Conservation (phyloP, 1,140 invertebrate species). For the Catajapyx aquilonaris region DNA sequence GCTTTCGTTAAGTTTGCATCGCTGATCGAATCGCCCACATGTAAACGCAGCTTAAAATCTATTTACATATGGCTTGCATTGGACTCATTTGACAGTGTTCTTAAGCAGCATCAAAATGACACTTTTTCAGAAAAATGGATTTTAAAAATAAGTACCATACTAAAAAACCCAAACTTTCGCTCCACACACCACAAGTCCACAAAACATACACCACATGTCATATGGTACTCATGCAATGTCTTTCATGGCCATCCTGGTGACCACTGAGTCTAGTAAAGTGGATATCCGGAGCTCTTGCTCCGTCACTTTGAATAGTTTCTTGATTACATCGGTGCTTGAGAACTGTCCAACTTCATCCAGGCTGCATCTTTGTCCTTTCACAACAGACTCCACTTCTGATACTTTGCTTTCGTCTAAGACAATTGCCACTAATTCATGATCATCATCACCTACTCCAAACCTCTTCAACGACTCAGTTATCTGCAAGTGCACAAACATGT, state of each 20-base stretch:
- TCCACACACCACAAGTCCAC: too few relatives aligned
- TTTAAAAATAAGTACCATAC: too few relatives aligned
- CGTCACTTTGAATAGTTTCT: constrained; percentile 32
- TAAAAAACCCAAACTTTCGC: too few relatives aligned
- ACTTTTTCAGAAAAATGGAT: too few relatives aligned
- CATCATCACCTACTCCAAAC: constrained; percentile 35
- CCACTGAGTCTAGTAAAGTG: constrained; percentile 28
- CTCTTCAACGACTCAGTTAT: constrained; percentile 37
- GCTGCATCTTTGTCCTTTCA: constrained; percentile 26
- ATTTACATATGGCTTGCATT: too few relatives aligned
- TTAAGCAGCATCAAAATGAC: too few relatives aligned
- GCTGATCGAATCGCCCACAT: too few relatives aligned
- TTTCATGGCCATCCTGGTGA: constrained; percentile 36
- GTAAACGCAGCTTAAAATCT: too few relatives aligned
- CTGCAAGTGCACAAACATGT: too few relatives aligned
- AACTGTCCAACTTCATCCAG: constrained; percentile 23
- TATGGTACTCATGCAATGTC: constrained; percentile 18
- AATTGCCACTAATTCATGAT: constrained; percentile 30
- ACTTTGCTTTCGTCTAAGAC: constrained; percentile 23
- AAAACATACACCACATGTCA: too few relatives aligned
- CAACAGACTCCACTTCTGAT: constrained; percentile 18
- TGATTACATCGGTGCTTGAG: constrained; percentile 24
- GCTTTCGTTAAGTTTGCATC: too few relatives aligned
- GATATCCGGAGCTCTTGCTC: constrained; percentile 21
- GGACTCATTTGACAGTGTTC: too few relatives aligned